phyloP scores from a whole-genome alignment of 2,888 invertebrate genomes.

The Erebia ligea region DNA sequence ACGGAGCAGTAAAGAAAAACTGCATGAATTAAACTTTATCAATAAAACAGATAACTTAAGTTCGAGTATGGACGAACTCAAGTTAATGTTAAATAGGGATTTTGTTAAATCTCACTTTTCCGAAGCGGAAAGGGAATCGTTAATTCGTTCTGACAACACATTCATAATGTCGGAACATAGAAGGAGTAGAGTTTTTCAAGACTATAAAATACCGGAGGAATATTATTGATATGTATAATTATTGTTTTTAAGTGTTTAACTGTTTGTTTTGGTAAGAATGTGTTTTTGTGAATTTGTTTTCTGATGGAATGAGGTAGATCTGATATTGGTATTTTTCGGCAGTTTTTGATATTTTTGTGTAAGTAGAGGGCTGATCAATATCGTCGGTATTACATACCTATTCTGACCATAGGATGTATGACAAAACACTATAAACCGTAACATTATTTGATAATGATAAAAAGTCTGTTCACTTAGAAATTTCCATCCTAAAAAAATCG shows the following conservation, averaged over 20 bases:
- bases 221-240: slow-evolving; percentile 35
- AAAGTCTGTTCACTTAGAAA: not conserved
- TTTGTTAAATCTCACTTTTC: slow-evolving; percentile 63
- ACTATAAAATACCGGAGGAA: slow-evolving; percentile 46
- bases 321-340: not conserved
- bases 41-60: slow-evolving; percentile 51
- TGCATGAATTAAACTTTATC: slow-evolving; percentile 58
- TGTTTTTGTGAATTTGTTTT: slow-evolving; percentile 5
- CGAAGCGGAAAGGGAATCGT: slow-evolving; percentile 64
- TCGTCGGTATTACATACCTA: too few relatives aligned
- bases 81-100: slow-evolving; percentile 55
- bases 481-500: not conserved
- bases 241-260: slow-evolving; percentile 4
- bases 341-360: not conserved
- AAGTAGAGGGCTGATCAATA: not conserved
- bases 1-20: slow-evolving; percentile 38
- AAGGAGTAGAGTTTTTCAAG: slow-evolving; percentile 55
- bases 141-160: slow-evolving; percentile 68
- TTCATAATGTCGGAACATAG: slow-evolving; percentile 71
- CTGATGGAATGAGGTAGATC: not conserved
- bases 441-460: not conserved
- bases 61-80: slow-evolving; percentile 62
- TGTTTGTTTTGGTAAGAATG: slow-evolving; percentile 6
- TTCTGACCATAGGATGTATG: not conserved
- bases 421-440: not conserved